phyloP scores from a whole-genome alignment of 2,113 vertebrate species.

The Thymallus thymallus region DNA sequence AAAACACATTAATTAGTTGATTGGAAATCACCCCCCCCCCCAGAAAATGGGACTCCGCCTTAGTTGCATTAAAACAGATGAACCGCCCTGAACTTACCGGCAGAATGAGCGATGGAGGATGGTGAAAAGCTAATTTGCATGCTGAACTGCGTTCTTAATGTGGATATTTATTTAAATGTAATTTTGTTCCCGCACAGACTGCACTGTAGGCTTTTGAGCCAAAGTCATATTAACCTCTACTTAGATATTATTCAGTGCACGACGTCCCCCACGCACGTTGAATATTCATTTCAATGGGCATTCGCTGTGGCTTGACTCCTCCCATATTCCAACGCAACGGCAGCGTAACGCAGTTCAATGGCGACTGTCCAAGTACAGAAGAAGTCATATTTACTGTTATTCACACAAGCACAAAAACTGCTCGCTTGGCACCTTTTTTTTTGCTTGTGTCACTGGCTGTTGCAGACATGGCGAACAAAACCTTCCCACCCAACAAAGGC shows the following conservation, averaged over 20 bases:
- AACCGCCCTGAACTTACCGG: slow-evolving; percentile 34
- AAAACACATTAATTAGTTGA: slow-evolving; percentile 15
- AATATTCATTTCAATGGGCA: slow-evolving; percentile 71
- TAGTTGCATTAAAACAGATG: slow-evolving; percentile 24
- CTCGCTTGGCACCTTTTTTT: slow-evolving; percentile 12
- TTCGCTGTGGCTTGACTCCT: slow-evolving; percentile 31
- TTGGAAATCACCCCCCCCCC: slow-evolving; percentile 28
- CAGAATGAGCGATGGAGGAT: slow-evolving; percentile 44
- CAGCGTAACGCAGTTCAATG: slow-evolving; percentile 1
- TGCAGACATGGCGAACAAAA: slow-evolving; percentile 47
- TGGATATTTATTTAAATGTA: slow-evolving; percentile 78
- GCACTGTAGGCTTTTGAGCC: slow-evolving; percentile 73
- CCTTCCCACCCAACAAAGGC: slow-evolving; percentile 56
- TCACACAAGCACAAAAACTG: slow-evolving; percentile 9
- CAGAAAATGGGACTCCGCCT: slow-evolving; percentile 9
- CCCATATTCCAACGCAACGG: not conserved
- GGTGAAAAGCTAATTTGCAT: slow-evolving; percentile 70
- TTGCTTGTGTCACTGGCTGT: slow-evolving; percentile 24
- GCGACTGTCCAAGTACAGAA: slow-evolving; percentile 31
- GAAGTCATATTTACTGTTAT: slow-evolving; percentile 19
- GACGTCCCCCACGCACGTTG: slow-evolving; percentile 65
- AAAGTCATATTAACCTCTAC: slow-evolving; percentile 78
- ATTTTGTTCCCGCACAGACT: slow-evolving; percentile 71
- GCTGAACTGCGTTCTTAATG: slow-evolving; percentile 59
- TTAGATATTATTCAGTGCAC: slow-evolving; percentile 75